Percentiles rank a stretch among this genome's conserved stretches.
phyloP scores from a whole-genome alignment of 2,797 vertebrate genomes.

The Eurystomus glaucurus region DNA sequence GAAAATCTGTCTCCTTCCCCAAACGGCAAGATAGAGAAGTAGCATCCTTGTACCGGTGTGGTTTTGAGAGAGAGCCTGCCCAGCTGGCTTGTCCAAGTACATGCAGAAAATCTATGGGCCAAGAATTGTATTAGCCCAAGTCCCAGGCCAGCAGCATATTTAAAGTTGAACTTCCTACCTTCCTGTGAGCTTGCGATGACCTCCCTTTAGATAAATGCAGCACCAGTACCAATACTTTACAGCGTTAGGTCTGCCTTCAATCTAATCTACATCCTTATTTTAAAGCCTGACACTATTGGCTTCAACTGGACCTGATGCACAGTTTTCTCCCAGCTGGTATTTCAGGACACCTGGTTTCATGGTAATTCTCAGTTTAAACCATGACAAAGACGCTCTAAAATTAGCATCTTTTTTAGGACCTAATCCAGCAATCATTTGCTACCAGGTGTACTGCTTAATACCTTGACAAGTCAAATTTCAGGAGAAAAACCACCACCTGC shows the following conservation, averaged over 20 bases:
- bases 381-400: background rate
- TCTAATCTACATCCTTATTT: background rate
- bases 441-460: slow-evolving; percentile 12
- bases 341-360: background rate
- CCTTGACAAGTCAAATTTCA: background rate
- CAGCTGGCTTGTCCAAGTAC: background rate
- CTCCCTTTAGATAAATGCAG: background rate
- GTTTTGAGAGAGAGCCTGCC: background rate
- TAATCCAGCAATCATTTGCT: slow-evolving; percentile 15
- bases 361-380: background rate
- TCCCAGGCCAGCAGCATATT: background rate
- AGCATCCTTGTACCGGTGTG: background rate
- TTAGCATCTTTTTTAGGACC: slow-evolving; percentile 15
- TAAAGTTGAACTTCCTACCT: background rate
- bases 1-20: background rate
- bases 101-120: background rate
- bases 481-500: background rate
- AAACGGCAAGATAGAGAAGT: background rate
- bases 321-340: background rate
- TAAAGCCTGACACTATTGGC: background rate
- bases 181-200: background rate
- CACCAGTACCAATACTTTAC: background rate
- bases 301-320: background rate
- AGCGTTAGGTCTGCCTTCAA: rapidly evolving
- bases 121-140: background rate